Percentiles rank a stretch among this genome's conserved stretches.
Conservation (phyloP, 1,140 invertebrate genomes). For the Galleria mellonella region DNA sequence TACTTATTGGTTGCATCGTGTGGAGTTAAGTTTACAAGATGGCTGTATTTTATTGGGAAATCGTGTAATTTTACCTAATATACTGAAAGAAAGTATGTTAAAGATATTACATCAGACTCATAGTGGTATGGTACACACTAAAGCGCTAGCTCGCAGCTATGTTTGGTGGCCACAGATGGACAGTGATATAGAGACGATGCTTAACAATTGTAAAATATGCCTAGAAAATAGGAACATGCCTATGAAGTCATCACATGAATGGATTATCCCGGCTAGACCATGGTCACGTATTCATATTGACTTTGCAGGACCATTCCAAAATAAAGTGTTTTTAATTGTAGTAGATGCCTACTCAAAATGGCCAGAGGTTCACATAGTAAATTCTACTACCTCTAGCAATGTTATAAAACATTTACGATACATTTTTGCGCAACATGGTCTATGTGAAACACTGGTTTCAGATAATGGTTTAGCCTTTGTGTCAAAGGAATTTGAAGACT, state of each 20-base stretch:
- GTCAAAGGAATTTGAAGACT: constrained; percentile 29
- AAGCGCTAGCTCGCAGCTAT: constrained; percentile 61
- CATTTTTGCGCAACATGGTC: constrained; percentile 25
- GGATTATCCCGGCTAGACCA: constrained; percentile 30
- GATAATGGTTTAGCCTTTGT: constrained; percentile 35
- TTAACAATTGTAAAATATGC: constrained; percentile 10
- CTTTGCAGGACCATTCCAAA: constrained; percentile 56
- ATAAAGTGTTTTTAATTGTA: constrained; percentile 50
- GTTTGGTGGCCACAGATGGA: constrained; percentile 70
- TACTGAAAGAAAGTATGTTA: background rate
- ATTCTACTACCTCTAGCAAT: constrained; percentile 10
- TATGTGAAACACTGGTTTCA: constrained; percentile 21
- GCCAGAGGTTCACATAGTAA: constrained; percentile 38
- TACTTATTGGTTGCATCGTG: constrained; percentile 13
- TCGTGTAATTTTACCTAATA: constrained; percentile 16
- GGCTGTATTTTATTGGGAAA: constrained; percentile 18
- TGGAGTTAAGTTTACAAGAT: constrained; percentile 16
- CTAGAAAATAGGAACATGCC: constrained; percentile 20
- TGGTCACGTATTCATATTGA: constrained; percentile 68
- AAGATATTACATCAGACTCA: constrained; percentile 44
- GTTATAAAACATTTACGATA: constrained; percentile 26
- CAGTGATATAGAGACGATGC: constrained; percentile 35
- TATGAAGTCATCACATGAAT: constrained; percentile 28
- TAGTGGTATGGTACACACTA: constrained; percentile 64
- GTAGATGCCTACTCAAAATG: constrained; percentile 55